These are phyloP conservation scores for Cyclophora albipunctata DNA, from an alignment of 2,888 invertebrate genomes.

Conservation along the genomic window DNA sequence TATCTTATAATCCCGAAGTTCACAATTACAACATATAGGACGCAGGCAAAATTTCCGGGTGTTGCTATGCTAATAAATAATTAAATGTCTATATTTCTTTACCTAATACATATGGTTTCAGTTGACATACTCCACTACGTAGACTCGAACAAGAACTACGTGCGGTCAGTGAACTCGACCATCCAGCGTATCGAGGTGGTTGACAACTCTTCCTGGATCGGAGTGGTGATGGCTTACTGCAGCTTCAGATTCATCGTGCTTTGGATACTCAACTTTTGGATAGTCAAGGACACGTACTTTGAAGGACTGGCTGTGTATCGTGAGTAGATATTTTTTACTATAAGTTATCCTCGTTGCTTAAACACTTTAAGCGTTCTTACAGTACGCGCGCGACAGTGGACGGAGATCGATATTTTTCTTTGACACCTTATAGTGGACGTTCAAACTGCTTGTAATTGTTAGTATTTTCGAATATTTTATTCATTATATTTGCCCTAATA, in stretches of 20 bases:
- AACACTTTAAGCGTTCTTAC: no score
- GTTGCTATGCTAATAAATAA: no score
- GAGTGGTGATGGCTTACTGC: constrained; percentile 44
- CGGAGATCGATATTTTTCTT: no score
- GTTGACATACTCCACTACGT: constrained; percentile 35
- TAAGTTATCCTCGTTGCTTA: background rate
- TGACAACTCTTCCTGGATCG: constrained; percentile 56
- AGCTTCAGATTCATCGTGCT: constrained; percentile 52
- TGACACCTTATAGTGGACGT: no score
- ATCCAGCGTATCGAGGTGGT: constrained; percentile 7
- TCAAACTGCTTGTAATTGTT: no score
- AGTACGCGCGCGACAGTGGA: no score
- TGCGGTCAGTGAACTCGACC: constrained; percentile 24
- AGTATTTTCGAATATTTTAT: no score
- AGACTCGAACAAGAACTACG: constrained; percentile 7
- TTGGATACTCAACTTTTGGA: constrained; percentile 61
- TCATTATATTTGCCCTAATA: no score
- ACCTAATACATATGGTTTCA: constrained; percentile 5
- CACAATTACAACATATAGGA: no score
- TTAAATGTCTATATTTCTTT: no score
- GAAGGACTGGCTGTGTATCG: constrained; percentile 39
- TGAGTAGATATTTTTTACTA: constrained; percentile 25
- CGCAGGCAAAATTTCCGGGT: no score
- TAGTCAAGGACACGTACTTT: constrained; percentile 53
- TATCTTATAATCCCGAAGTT: no score